Percentiles rank a stretch among this genome's conserved stretches.
Evolutionary conservation across 2,797 vertebrate genomes (phyloP).

Genomic region (Sebastes kiyomatsui): DNA sequence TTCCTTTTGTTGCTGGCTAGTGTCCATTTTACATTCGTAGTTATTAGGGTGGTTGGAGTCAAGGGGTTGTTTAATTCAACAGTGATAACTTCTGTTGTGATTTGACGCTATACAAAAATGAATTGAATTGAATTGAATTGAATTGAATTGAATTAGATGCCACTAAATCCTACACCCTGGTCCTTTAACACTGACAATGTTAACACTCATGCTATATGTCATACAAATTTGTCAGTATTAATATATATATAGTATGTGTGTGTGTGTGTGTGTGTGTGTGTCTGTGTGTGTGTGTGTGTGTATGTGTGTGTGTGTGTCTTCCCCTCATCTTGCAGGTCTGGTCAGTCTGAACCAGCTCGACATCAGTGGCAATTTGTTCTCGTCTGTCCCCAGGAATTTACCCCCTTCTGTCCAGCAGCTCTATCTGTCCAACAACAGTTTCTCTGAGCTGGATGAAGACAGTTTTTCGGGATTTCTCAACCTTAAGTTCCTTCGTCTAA

Average conservation of each 20-base stretch:
- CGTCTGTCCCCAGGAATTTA: slow-evolving; percentile 73
- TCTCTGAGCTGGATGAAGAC: slow-evolving; percentile 64
- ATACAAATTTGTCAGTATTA: not conserved
- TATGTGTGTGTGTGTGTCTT: not conserved
- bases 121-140: too few species aligned
- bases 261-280: not conserved
- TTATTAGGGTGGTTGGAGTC: not conserved
- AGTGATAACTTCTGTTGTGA: too few species aligned
- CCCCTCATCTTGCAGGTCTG: slow-evolving; percentile 68
- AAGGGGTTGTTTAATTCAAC: not conserved
- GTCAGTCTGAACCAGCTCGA: slow-evolving; percentile 76
- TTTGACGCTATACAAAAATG: too few species aligned
- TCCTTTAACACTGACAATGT: not conserved
- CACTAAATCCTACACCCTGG: not conserved
- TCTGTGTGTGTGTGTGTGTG: not conserved
- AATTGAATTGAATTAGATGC: too few species aligned
- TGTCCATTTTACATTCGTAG: not conserved
- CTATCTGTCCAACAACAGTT: slow-evolving; percentile 80
- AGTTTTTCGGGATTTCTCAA: slow-evolving; percentile 68
- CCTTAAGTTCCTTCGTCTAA: slow-evolving; percentile 79
- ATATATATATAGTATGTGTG: not conserved
- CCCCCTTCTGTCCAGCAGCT: slow-evolving; percentile 82
- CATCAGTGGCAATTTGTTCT: slow-evolving; percentile 78
- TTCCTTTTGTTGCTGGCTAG: not conserved
- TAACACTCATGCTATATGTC: not conserved